phyloP scores from a whole-genome alignment of 2,797 vertebrate species.

The Channallabes apus region DNA sequence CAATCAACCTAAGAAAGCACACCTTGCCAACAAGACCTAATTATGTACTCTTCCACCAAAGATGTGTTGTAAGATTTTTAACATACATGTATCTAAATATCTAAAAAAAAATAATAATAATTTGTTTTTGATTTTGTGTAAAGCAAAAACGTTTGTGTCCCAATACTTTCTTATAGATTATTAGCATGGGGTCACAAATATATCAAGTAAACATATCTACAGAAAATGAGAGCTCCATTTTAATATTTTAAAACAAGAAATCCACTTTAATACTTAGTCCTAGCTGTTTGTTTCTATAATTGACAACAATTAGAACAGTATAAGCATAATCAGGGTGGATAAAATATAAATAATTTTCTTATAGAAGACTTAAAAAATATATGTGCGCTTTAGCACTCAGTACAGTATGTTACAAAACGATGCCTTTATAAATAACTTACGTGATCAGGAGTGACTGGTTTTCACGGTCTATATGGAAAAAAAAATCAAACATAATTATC shows the following conservation, averaged over 20 bases:
- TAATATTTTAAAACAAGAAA: not conserved
- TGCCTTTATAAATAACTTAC: constrained; percentile 67
- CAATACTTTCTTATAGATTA: not conserved
- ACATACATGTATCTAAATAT: not conserved
- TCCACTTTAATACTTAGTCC: not conserved
- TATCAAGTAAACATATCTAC: not conserved
- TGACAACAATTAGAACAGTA: not conserved
- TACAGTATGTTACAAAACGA: not conserved
- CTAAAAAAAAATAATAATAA: too few relatives aligned
- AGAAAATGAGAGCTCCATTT: not conserved
- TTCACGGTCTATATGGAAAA: constrained; percentile 77
- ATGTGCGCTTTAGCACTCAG: not conserved
- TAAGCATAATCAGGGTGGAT: not conserved
- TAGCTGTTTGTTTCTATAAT: not conserved
- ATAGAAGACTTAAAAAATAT: not conserved
- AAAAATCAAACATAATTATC: not conserved
- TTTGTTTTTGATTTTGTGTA: not conserved
- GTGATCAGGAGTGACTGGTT: constrained; percentile 94
- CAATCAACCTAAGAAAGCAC: not conserved
- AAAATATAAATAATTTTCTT: not conserved
- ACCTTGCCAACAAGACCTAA: not conserved
- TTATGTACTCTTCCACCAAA: not conserved
- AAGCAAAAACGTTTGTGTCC: not conserved
- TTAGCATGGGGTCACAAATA: not conserved
- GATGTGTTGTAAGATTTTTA: not conserved